Evolutionary conservation across 2,113 vertebrate genomes (phyloP).

Genomic region (Capreolus pygargus): DNA sequence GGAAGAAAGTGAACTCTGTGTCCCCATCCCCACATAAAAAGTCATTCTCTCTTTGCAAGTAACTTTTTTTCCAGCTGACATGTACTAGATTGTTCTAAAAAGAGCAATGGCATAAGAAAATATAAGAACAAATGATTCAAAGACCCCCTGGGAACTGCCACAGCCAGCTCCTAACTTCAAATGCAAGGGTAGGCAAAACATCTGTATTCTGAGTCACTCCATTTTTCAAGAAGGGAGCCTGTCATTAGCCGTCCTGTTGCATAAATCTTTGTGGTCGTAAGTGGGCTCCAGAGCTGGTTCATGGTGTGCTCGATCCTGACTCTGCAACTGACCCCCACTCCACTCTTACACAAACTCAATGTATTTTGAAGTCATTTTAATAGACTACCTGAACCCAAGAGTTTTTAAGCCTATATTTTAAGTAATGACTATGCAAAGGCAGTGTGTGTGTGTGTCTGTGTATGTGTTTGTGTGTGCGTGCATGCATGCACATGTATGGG

Average conservation of each 20-base stretch:
- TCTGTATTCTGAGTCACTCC: slow-evolving; percentile 50
- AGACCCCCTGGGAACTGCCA: not conserved
- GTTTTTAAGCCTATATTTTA: not conserved
- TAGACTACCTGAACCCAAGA: not conserved
- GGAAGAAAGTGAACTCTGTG: not conserved
- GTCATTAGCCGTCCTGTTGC: not conserved
- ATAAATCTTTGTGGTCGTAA: not conserved
- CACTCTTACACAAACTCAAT: not conserved
- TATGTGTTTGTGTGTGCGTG: not conserved
- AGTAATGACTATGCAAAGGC: not conserved
- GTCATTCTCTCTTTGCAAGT: not conserved
- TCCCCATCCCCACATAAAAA: not conserved
- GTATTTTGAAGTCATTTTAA: not conserved
- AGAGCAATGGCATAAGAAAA: slow-evolving; percentile 17
- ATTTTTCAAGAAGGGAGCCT: slow-evolving; percentile 7
- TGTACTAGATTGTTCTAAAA: slow-evolving; percentile 49
- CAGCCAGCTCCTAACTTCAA: not conserved
- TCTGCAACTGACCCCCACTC: not conserved
- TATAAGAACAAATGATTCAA: slow-evolving; percentile 23
- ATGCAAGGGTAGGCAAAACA: not conserved
- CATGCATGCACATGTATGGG: not conserved
- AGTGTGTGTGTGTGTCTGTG: not conserved
- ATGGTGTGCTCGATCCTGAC: not conserved
- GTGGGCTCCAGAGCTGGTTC: not conserved
- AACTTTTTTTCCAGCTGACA: slow-evolving; percentile 10